Percentiles rank a stretch among this genome's conserved stretches.
Conservation (phyloP, 2,113 vertebrate species). For the Panurus biarmicus region DNA sequence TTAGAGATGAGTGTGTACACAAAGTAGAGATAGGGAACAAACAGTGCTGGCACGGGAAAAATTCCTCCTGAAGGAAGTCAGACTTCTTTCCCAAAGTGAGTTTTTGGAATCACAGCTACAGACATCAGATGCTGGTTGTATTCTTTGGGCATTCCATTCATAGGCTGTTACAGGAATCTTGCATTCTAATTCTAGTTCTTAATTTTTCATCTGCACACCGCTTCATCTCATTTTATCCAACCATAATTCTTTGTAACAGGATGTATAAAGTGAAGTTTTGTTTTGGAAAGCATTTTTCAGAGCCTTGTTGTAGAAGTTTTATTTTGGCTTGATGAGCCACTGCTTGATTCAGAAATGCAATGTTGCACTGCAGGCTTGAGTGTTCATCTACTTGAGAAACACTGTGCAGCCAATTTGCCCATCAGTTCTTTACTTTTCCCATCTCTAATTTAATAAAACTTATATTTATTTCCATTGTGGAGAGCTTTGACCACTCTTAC, state of each 20-base stretch:
- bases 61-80: background rate
- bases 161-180: background rate
- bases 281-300: background rate
- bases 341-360: background rate
- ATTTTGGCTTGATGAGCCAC: background rate
- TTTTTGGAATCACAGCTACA: background rate
- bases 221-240: background rate
- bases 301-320: background rate
- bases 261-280: background rate
- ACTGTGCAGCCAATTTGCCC: background rate
- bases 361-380: background rate
- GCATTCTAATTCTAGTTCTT: background rate
- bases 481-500: background rate
- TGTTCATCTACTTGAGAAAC: background rate
- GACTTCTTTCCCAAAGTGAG: background rate
- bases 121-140: background rate
- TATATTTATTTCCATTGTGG: background rate
- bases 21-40: background rate
- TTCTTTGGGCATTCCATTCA: background rate
- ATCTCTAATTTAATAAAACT: background rate
- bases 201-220: background rate
- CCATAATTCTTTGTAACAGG: background rate
- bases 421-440: background rate
- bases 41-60: background rate
- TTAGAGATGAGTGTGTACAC: background rate